phyloP scores from a whole-genome alignment of 2,888 invertebrate genomes.

The Ceriagrion tenellum region DNA sequence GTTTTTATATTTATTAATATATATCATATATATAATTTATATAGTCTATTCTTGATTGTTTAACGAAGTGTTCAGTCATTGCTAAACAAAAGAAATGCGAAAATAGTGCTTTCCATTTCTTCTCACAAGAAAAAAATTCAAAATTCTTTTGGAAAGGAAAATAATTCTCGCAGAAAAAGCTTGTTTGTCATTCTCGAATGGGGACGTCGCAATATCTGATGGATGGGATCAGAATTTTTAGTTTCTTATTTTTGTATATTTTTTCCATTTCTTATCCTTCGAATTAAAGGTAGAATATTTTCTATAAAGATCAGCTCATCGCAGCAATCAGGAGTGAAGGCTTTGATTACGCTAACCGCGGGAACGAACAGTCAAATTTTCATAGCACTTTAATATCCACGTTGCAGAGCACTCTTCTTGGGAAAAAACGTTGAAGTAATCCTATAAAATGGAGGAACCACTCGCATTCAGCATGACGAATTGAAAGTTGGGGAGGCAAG shows the following conservation, averaged over 20 bases:
- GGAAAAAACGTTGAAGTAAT: not conserved
- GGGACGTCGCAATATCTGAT: not conserved
- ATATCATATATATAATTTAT: slow-evolving; percentile 10
- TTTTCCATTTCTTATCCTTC: not conserved
- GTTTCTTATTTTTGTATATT: not conserved
- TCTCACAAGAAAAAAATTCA: not conserved
- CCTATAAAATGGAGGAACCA: not conserved
- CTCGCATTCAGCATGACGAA: not conserved
- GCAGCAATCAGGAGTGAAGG: not conserved
- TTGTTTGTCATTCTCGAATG: not conserved
- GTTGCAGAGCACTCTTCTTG: not conserved
- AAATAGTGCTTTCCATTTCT: slow-evolving; percentile 48
- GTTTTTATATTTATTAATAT: slow-evolving; percentile 41
- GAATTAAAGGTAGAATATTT: not conserved
- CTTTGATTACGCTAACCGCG: not conserved
- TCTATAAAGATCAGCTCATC: not conserved
- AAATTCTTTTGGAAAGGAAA: slow-evolving; percentile 26
- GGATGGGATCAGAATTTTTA: not conserved
- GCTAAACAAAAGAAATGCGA: slow-evolving; percentile 54
- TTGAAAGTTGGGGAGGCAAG: not conserved
- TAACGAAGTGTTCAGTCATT: slow-evolving; percentile 43
- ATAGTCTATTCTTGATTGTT: slow-evolving; percentile 38
- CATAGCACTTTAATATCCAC: not conserved
- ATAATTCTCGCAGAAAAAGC: slow-evolving; percentile 37
- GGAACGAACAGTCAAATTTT: not conserved